Evolutionary conservation across 2,888 invertebrate genomes (phyloP), one percentile per base, ranked within the genome.

Genomic region (Lycaena phlaeas): DNA sequence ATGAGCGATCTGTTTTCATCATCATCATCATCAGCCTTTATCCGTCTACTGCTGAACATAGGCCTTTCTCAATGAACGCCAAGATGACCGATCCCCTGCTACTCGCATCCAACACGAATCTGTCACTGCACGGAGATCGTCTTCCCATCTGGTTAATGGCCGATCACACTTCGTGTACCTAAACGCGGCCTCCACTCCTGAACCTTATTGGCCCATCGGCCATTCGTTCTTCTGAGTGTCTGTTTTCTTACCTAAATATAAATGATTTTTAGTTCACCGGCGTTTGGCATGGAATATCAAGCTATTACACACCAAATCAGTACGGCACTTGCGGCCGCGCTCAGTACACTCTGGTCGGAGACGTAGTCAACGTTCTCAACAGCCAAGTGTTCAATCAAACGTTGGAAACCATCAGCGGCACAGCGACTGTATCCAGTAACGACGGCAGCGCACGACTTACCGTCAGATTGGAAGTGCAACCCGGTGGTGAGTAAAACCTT

Each of bases 201-300:
- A n/a, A n/a, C n/a, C n/a, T n/a, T n/a, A n/a, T n/a, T n/a, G n/a
- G n/a, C n/a, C n/a, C n/a, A n/a, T n/a, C n/a, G n/a, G n/a, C n/a
- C n/a, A n/a, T n/a, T n/a, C n/a, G n/a, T n/a, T n/a, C n/a, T n/a
- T n/a, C n/a, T n/a, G n/a, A n/a, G n/a, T n/a, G n/a, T n/a, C n/a
- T 11, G 14, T 7, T 12, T 9, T 22, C 6, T 7, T 6, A 36
- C 27, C 18, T 7, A 28, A 36, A 27, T n/a, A 30, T 12, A 14
- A 14, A 14, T 22, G 31, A 12, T 44, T 48, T 49, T 12, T 48
- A 84, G 82, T 82, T 79, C 45, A 42, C 53, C 27, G 82, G 82
- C 9, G 36, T 59, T 1, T 84, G 82, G 82, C 67, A 75, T 38
- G 56, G 72, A 49, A 62, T 74, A 26, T 50, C 63, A 6, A 72